phyloP scores from a whole-genome alignment of 2,797 vertebrate species.

The Anniella stebbinsi region DNA sequence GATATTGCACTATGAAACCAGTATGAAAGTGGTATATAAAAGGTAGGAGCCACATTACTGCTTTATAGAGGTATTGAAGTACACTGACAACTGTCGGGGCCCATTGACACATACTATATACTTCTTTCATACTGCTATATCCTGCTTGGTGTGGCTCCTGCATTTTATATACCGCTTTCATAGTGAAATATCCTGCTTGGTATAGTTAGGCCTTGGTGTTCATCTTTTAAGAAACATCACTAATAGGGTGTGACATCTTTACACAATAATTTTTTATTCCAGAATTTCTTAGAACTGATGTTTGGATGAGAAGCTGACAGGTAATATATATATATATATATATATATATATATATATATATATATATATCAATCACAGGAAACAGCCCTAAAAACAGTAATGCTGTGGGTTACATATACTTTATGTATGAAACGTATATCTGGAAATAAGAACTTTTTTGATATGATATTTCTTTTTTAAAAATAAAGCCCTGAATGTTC shows the following conservation, averaged over 20 bases:
- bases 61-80: no score
- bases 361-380: no score
- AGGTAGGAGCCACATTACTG: no score
- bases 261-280: neutral
- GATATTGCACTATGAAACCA: no score
- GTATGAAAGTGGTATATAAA: no score
- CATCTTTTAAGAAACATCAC: neutral
- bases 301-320: neutral
- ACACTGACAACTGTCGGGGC: no score
- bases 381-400: neutral
- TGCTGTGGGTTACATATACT: neutral
- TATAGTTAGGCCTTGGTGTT: no score
- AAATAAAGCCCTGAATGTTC: neutral
- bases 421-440: neutral
- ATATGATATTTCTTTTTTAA: neutral
- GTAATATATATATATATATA: neutral
- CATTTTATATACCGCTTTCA: no score
- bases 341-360: neutral
- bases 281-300: neutral
- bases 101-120: no score
- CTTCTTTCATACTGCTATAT: no score
- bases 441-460: neutral
- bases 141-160: no score
- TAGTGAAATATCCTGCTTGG: no score
- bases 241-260: neutral